Base-by-base conservation (phyloP, 2,888 invertebrate species). In the Diogma glabrata region DNA sequence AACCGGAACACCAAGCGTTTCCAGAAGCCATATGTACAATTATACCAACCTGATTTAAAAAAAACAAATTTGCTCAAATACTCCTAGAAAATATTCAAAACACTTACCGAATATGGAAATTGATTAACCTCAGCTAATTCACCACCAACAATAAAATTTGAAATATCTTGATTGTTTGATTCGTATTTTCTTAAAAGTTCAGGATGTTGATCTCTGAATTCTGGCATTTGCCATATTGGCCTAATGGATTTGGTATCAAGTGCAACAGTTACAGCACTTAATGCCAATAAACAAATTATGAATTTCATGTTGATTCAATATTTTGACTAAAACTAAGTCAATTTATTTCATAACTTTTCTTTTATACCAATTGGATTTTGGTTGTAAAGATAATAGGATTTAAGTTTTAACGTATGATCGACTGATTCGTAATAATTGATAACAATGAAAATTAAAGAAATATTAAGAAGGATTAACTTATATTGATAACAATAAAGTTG, bases 211-310 rank as follows among this genome's bases (percentile, higher is more conserved):
- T 43, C 43, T 22, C 23, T 20, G 22, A 43, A 43, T n/a, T 43
- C 43, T 22, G 20, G 12, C n/a, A 43, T 43, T 43, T 43, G 7
- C 43, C 43, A 43, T 43, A 43, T 43, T 22, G 43, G 43, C 9
- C 23, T 43, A n/a, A 43, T 6, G 12, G 22, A 22, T 20, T 23
- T 43, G 20, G 43, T 7, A 43, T 43, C 43, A 9, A 43, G 23
- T 17, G 79, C 80, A 12, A 69, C 63, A 48, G 67, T 75, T 38
- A 72, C 63, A 52, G 75, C 74, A 60, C 76, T 70, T 57, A 75
- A 58, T 57, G 72, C 68, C 60, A 76, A 59, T 55, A 74, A 47
- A 51, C 57, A 58, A 45, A 58, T 46, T 24, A 55, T 16, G 14
- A 54, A 49, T 56, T 59, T 59, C 58, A 59, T 58, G 54, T 57